Conservation (phyloP, 1,140 invertebrate genomes). For the Drosophila tristis region DNA sequence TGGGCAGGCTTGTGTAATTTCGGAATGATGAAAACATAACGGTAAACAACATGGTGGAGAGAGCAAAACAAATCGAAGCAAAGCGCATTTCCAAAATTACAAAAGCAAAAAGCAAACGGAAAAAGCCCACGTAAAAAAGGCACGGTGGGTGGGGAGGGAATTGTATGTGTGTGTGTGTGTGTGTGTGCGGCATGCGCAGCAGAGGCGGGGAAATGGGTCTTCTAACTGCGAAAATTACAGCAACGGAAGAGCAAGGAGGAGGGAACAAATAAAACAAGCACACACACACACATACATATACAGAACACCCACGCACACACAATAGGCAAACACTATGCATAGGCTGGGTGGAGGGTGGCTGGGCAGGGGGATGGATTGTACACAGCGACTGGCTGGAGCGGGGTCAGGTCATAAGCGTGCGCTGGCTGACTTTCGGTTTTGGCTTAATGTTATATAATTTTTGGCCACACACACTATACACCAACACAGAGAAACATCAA, state of each 20-base stretch:
- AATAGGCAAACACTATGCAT: slow-evolving; percentile 37
- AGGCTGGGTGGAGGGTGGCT: background rate
- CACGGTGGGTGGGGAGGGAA: background rate
- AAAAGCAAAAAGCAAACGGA: slow-evolving; percentile 12
- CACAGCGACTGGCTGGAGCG: background rate
- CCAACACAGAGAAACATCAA: slow-evolving; percentile 15
- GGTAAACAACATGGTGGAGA: slow-evolving; percentile 22
- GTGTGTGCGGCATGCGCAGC: slow-evolving; percentile 47
- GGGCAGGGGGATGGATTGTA: background rate
- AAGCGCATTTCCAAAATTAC: slow-evolving; percentile 48
- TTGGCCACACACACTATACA: slow-evolving; percentile 34
- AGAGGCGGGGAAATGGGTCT: slow-evolving; percentile 22
- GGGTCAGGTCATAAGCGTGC: slow-evolving; percentile 56
- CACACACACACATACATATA: slow-evolving; percentile 1
- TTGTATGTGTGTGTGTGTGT: background rate
- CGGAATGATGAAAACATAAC: slow-evolving; percentile 37
- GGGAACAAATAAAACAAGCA: slow-evolving; percentile 40
- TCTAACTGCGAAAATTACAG: slow-evolving; percentile 29
- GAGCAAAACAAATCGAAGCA: slow-evolving; percentile 34
- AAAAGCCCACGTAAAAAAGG: background rate
- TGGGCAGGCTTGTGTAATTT: too few species aligned
- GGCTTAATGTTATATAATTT: slow-evolving; percentile 50
- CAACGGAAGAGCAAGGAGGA: slow-evolving; percentile 43
- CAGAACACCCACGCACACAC: slow-evolving; percentile 1
- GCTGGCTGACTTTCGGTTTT: slow-evolving; percentile 42